A percentile compares a stretch with the other conserved stretches of the same genome.
phyloP scores from a whole-genome alignment of 2,113 vertebrate species.

The Leptocoma aspasia region DNA sequence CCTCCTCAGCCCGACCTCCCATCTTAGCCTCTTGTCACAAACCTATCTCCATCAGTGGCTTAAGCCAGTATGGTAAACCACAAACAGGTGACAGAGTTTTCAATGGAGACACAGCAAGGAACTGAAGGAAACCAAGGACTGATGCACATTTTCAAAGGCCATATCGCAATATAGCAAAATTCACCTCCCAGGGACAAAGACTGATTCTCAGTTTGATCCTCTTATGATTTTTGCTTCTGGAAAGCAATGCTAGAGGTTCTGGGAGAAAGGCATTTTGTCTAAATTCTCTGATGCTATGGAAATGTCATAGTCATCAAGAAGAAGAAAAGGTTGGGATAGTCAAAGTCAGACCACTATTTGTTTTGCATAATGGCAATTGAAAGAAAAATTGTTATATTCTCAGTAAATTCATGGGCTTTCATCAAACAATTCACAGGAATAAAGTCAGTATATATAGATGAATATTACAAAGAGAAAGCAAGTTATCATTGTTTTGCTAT shows the following conservation, averaged over 20 bases:
- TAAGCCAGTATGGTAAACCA: background rate
- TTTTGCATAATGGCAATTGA: background rate
- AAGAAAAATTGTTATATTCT: background rate
- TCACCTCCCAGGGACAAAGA: background rate
- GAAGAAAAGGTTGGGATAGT: background rate
- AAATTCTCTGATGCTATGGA: background rate
- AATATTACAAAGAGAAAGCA: background rate
- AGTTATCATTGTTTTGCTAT: background rate
- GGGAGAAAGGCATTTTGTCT: background rate
- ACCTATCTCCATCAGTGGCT: background rate
- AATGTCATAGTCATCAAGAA: background rate
- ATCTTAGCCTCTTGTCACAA: background rate
- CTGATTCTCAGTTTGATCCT: background rate
- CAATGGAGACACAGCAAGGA: background rate
- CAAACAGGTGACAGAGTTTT: background rate
- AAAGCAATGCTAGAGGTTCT: background rate
- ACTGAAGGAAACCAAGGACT: background rate
- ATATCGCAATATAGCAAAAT: accelerated
- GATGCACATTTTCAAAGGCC: background rate
- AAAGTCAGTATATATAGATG: background rate
- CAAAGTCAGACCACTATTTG: background rate
- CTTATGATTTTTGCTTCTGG: background rate
- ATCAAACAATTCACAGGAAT: background rate
- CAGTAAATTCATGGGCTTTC: background rate
- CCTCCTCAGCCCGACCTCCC: background rate